These are phyloP conservation scores for Aphidius ervi DNA, from an alignment of 1,140 invertebrate species.

Conservation along the genomic window DNA sequence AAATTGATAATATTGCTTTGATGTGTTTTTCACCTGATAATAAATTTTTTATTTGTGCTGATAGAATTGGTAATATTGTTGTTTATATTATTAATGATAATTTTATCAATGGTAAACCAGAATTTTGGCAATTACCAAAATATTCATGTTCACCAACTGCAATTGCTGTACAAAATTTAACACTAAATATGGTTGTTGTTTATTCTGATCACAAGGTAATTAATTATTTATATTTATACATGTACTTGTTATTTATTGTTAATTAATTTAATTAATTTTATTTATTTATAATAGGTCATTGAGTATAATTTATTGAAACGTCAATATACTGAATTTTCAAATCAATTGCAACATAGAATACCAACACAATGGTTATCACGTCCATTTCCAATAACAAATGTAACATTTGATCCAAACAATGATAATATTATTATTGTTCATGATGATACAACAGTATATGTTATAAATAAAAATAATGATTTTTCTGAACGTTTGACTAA, in stretches of 20 bases:
- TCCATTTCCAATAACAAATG: constrained; percentile 54
- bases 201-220: constrained; percentile 71
- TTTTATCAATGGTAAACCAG: constrained; percentile 38
- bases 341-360: constrained; percentile 47
- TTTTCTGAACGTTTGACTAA: constrained; percentile 40
- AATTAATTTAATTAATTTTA: too few relatives aligned
- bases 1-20: constrained; percentile 33
- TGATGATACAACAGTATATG: constrained; percentile 60
- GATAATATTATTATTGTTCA: constrained; percentile 61
- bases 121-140: constrained; percentile 60
- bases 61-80: constrained; percentile 57
- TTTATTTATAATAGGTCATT: constrained; percentile 53
- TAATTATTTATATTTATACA: background rate
- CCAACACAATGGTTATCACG: constrained; percentile 51
- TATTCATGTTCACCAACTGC: constrained; percentile 64
- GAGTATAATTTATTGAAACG: constrained; percentile 63
- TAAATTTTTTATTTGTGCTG: constrained; percentile 61
- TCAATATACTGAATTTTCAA: constrained; percentile 57
- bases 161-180: constrained; percentile 58
- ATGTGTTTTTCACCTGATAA: constrained; percentile 55
- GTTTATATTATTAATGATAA: constrained; percentile 55
- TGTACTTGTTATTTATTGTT: too few relatives aligned
- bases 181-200: constrained; percentile 58
- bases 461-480: constrained; percentile 58
- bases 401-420: constrained; percentile 57